phyloP scores from a whole-genome alignment of 2,113 vertebrate genomes.

The Tragelaphus imberbis region DNA sequence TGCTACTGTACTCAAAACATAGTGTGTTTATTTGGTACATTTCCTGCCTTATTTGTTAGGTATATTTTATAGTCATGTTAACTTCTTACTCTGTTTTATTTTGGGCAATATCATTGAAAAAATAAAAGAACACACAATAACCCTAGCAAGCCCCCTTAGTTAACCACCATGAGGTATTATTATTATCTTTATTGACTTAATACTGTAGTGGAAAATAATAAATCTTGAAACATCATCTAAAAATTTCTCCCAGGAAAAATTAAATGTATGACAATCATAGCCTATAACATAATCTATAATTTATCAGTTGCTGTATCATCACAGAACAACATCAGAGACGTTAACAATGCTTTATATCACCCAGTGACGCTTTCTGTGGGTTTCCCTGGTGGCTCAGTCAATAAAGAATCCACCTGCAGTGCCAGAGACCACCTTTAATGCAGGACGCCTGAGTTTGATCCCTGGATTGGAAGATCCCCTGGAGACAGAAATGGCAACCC shows the following conservation, averaged over 20 bases:
- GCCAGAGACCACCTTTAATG: not conserved
- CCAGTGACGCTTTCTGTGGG: not conserved
- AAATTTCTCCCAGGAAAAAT: not conserved
- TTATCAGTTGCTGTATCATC: not conserved
- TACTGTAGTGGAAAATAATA: not conserved
- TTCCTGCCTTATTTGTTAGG: not conserved
- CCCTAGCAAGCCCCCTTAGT: not conserved
- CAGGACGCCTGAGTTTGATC: not conserved
- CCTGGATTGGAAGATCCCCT: not conserved
- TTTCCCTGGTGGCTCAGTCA: not conserved
- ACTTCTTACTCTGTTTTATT: conserved; percentile 15
- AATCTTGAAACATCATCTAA: not conserved
- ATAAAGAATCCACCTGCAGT: not conserved
- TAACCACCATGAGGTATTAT: not conserved
- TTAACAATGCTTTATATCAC: not conserved
- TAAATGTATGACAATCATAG: not conserved
- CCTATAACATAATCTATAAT: not conserved
- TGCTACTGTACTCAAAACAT: not conserved
- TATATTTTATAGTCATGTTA: not conserved
- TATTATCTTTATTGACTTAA: conserved; percentile 2
- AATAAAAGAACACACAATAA: not conserved
- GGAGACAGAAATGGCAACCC: not conserved
- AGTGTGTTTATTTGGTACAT: not conserved
- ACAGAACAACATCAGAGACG: not conserved
- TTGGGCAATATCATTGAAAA: conserved; percentile 21